Evolutionary conservation across 2,797 vertebrate species (phyloP), one percentile per base, ranked within the genome.

Genomic region (Coregonus suidteri): DNA sequence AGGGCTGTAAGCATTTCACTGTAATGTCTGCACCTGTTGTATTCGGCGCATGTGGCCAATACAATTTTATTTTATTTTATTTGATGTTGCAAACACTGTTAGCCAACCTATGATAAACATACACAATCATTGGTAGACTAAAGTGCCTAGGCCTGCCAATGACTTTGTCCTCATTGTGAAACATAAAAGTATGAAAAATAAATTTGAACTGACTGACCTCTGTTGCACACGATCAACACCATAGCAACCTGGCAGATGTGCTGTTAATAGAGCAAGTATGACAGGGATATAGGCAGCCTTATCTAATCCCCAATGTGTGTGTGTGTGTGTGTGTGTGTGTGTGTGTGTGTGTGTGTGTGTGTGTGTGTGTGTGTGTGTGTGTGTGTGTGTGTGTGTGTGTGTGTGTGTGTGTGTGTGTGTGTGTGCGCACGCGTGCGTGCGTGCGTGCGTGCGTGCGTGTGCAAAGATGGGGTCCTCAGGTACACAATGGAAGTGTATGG

Each of bases 161-260:
- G 16, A 56, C 16, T 5, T 56, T 56, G 54, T 56, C 54, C 16
- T 56, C 31, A 34, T 34, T 3, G 31, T 34, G 31, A 34, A 34
- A 56, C n/a, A n/a, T 2, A 56, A 18, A 56, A 56, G n/a, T 18
- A 56, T 56, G 54, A 56, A 56, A 34, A 34, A 34, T 34, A 2
- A 0, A 53, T 53, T 53, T 53, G 52, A 11, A 11, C 11, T 13
- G 52, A 25, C 25, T 25, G 25, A 25, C 25, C 25, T 25, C 25
- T 25, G 25, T 25, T 25, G 25, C 25, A 25, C 25, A 25, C 1
- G 51, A 15, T 85, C 81, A 67, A 81, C 70, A 15, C 75, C 18
- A 5, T 74, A 71, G 73, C 3, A 56, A 37, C 64, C 15, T n/a
- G 73, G 54, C 79, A 87, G 83, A 88, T 84, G 81, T 84, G 79